These are phyloP conservation scores for Oryzias sinensis DNA, from an alignment of 2,797 vertebrate genomes.

Conservation along the genomic window DNA sequence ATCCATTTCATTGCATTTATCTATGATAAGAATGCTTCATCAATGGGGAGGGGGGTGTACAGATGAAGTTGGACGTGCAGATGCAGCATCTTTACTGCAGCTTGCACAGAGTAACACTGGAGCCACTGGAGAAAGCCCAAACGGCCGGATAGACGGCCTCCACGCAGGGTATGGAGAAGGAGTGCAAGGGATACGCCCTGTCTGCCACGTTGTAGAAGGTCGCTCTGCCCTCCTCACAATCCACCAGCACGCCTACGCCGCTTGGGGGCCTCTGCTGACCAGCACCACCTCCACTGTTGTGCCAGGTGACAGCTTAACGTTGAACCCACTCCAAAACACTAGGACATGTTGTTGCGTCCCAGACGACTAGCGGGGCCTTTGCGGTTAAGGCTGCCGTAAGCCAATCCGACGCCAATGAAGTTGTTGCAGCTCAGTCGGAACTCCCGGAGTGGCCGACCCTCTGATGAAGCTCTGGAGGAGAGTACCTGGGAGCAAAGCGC, in stretches of 20 bases:
- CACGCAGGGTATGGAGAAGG: conserved; percentile 77
- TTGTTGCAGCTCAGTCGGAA: conserved; percentile 81
- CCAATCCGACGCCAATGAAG: conserved; percentile 86
- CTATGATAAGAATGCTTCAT: no score
- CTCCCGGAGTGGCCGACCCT: conserved; percentile 92
- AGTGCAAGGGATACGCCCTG: conserved; percentile 79
- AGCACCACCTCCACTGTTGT: conserved; percentile 82
- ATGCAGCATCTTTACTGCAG: conserved; percentile 20
- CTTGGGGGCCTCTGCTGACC: conserved; percentile 64
- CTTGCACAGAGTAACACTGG: conserved; percentile 77
- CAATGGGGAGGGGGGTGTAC: no score
- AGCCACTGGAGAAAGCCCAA: conserved; percentile 88
- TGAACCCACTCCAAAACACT: conserved; percentile 95
- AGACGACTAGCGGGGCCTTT: conserved; percentile 84
- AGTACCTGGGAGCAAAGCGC: conserved; percentile 85
- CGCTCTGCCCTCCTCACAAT: conserved; percentile 78
- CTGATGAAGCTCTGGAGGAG: conserved; percentile 80
- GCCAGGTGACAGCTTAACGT: conserved; percentile 90
- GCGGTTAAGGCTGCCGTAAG: conserved; percentile 83
- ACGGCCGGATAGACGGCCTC: conserved; percentile 88
- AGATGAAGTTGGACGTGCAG: no score
- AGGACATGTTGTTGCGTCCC: conserved; percentile 87
- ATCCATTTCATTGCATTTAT: not conserved
- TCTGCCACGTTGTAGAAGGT: conserved; percentile 83
- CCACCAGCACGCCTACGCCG: conserved; percentile 86